Evolutionary conservation across 2,113 vertebrate species (phyloP).

Genomic region (Nerophis ophidion): DNA sequence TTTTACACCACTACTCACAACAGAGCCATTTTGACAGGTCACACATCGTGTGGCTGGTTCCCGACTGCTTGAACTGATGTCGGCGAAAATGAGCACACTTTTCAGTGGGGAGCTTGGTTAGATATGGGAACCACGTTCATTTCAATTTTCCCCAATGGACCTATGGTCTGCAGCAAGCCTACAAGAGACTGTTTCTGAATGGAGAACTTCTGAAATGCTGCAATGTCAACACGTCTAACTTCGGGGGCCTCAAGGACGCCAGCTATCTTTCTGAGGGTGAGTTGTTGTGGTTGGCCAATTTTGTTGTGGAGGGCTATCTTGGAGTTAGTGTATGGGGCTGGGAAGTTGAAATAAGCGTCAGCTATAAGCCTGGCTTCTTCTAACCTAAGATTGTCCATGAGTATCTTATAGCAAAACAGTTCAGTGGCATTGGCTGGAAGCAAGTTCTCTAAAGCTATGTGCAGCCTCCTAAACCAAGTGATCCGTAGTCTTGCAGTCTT

Average conservation of each 20-base stretch:
- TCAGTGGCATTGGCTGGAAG: neutral
- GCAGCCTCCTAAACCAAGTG: no score
- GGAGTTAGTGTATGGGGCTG: slow-evolving; percentile 9
- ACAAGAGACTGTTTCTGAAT: slow-evolving; percentile 13
- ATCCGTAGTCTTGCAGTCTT: no score
- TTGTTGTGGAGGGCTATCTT: slow-evolving; percentile 15
- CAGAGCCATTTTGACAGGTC: slow-evolving; percentile 12
- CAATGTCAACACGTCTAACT: neutral
- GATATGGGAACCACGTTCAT: slow-evolving; percentile 19
- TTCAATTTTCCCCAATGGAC: slow-evolving; percentile 1
- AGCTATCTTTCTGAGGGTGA: neutral
- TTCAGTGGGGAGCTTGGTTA: slow-evolving; percentile 10
- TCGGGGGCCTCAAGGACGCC: neutral
- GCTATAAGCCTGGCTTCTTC: slow-evolving; percentile 14
- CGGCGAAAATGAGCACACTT: slow-evolving; percentile 2
- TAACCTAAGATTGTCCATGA: neutral
- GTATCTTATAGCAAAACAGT: neutral
- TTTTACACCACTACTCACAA: slow-evolving; percentile 9
- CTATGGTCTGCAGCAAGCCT: no score
- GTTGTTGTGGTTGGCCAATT: slow-evolving; percentile 14
- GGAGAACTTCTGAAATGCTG: slow-evolving; percentile 17
- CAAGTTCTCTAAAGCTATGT: slow-evolving; percentile 11
- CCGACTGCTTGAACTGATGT: neutral
- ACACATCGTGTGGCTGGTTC: neutral
- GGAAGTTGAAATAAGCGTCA: slow-evolving; percentile 24